A percentile compares a stretch with the other conserved stretches of the same genome.
Evolutionary conservation across 64 coral and sea anemone genomes (phyloP).

Genomic region (Catalaphyllia jardinei): DNA sequence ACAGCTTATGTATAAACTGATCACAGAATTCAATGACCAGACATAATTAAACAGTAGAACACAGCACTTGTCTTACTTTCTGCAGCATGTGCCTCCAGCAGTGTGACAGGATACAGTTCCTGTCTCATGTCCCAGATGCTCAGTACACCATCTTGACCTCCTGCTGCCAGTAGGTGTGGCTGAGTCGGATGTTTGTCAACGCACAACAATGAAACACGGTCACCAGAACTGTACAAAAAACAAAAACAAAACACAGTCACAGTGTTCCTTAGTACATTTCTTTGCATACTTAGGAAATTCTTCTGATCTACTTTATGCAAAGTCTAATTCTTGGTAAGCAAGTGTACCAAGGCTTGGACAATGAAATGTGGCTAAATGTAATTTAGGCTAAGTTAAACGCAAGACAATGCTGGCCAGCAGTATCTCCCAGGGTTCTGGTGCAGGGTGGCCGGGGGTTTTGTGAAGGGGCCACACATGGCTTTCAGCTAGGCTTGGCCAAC

Average conservation of each 20-base stretch:
- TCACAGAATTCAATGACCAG: no score
- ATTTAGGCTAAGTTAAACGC: no score
- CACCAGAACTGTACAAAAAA: slow-evolving; percentile 71
- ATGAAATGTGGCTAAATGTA: no score
- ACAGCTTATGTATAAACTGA: no score
- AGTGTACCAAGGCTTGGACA: no score
- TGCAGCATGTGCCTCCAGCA: slow-evolving; percentile 82
- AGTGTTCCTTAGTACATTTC: not conserved
- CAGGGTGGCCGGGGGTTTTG: no score
- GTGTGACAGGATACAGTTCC: slow-evolving; percentile 89
- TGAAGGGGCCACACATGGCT: no score
- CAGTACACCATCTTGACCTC: slow-evolving; percentile 94
- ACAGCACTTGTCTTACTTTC: slow-evolving; percentile 59
- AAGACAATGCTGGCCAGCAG: no score
- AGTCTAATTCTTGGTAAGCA: no score
- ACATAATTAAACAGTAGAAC: not conserved
- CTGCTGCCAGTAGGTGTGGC: slow-evolving; percentile 88
- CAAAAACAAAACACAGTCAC: not conserved
- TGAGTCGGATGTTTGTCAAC: slow-evolving; percentile 94
- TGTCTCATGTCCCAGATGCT: slow-evolving; percentile 98
- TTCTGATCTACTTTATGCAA: no score
- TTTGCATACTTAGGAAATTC: not conserved
- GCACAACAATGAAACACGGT: slow-evolving; percentile 89
- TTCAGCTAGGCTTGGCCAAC: no score
- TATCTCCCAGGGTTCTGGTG: no score